Base-by-base conservation (phyloP, 1,140 invertebrate genomes). In the Brachionus angularis region DNA sequence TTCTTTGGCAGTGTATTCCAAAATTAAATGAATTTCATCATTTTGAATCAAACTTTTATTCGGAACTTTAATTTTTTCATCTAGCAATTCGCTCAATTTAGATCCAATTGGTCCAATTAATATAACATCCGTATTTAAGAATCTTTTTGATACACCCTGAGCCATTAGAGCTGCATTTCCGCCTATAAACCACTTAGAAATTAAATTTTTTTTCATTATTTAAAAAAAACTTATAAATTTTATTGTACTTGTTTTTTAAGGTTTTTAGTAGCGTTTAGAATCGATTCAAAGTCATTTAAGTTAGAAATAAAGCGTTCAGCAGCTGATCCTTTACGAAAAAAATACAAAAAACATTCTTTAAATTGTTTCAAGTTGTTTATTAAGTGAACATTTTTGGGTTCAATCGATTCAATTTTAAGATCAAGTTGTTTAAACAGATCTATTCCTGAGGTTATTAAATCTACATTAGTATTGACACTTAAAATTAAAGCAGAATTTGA, bases 121-220 rank as follows among this genome's bases (percentile, higher is more conserved):
- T 53, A 81, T 79, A 34, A 82, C 79, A 69, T 79, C 74, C 36
- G 76, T 74, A 44, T 78, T 50, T 64, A 81, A 79, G 75, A 83
- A 84, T 58, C 77, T 74, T 29, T 74, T 75, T 18, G 79, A 74
- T 46, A 83, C 79, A 73, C 79, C 81, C 47, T 78, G 78, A 4
- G 83, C 82, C 79, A 84, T 84, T 34, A 84, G 73, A 12, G 82
- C 82, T 25, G 82, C 83, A 77, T 84, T 84, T 5, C 83, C 83
- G 42, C 83, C 83, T 72, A 84, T 78, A 73, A 77, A 79, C 72
- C 79, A 78, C 80, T 83, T 75, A 42, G 78, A 76, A 46, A 18
- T 5, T 16, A 53, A 50, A 29, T 18, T 55, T n/a, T n/a, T n/a
- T n/a, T 16, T 34, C 73, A 8, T 50, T 34, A 61, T 78, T 76